Conservation (phyloP, 1,140 invertebrate species). For the Capitella teleta region DNA sequence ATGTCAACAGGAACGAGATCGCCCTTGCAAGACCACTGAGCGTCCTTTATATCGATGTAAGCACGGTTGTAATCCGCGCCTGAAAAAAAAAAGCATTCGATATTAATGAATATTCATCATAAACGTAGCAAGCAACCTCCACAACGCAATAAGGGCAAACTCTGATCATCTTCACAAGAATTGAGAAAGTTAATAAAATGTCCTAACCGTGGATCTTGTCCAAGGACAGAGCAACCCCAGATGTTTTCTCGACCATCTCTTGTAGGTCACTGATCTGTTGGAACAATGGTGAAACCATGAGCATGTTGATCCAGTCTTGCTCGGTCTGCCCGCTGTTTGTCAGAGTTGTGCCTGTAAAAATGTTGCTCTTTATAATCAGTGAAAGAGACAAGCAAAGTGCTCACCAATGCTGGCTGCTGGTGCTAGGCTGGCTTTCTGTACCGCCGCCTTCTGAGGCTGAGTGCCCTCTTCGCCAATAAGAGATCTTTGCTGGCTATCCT, state of each 20-base stretch:
- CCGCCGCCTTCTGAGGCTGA: too few species aligned
- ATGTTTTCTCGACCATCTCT: slow-evolving; percentile 25
- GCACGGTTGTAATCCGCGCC: slow-evolving; percentile 25
- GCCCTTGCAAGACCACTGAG: slow-evolving; percentile 33
- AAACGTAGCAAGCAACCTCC: too few species aligned
- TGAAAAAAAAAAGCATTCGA: slow-evolving; percentile 14
- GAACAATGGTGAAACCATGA: slow-evolving; percentile 37
- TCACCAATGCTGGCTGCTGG: too few species aligned
- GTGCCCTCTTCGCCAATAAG: too few species aligned
- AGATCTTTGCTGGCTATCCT: too few species aligned
- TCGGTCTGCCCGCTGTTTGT: too few species aligned
- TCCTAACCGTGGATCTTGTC: neutral
- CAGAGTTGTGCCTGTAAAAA: slow-evolving; percentile 1
- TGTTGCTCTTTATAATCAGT: slow-evolving; percentile 12
- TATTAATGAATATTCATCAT: too few species aligned
- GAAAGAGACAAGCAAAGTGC: too few species aligned
- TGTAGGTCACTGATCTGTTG: slow-evolving; percentile 36
- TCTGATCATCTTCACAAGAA: too few species aligned
- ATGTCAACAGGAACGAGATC: slow-evolving; percentile 29
- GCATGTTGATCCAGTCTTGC: slow-evolving; percentile 33
- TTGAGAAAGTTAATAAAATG: too few species aligned
- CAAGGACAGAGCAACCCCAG: slow-evolving; percentile 4
- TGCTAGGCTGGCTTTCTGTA: too few species aligned
- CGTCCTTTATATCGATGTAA: slow-evolving; percentile 37
- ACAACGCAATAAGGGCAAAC: too few species aligned